Evolutionary conservation across 2,888 invertebrate genomes (phyloP), one percentile per base, ranked within the genome.

Genomic region (Ptilodon capucinus): DNA sequence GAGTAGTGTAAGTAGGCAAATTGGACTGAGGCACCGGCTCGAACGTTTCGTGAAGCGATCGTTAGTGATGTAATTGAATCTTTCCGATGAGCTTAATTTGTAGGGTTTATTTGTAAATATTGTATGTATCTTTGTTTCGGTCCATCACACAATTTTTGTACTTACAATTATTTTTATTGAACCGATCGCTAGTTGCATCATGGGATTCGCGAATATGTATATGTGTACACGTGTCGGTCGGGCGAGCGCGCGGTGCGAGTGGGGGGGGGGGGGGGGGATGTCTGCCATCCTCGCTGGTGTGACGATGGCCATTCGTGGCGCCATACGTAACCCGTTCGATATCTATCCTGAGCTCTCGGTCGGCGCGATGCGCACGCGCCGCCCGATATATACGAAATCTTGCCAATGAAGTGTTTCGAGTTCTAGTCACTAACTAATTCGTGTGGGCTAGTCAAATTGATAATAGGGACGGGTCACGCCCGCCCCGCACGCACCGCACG

Each of bases 371-470:
- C n/a, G 17, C 25, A 5, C 21, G 21, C 21, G 13, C n/a, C 14
- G 40, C 23, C 46, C 21, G 34, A 16, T 14, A 14, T 60, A 60
- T 64, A 66, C 68, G 73, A 71, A 78, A 76, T 87, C 88, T 88
- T 87, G 89, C 88, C 89, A 87, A 79, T 77, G 77, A 71, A 76
- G 73, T 74, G 83, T 84, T 77, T 83, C 85, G 81, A 72, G 84
- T 84, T 89, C 90, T 90, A 90, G 90, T 90, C 90, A 89, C 76
- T 87, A 78, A 74, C 82, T 81, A 75, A 83, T 81, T 83, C 81
- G 84, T 86, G 84, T 86, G 78, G 89, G 86, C 89, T 89, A 89
- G 89, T 89, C 89, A 89, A 82, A 79, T 71, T 68, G 52, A 39
- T 46, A 45, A 48, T 54, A 47, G 46, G 41, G 50, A 49, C 51